A percentile compares a stretch with the other conserved stretches of the same genome.
phyloP scores from a whole-genome alignment of 2,797 vertebrate species.

The Pangasius krempfi region DNA sequence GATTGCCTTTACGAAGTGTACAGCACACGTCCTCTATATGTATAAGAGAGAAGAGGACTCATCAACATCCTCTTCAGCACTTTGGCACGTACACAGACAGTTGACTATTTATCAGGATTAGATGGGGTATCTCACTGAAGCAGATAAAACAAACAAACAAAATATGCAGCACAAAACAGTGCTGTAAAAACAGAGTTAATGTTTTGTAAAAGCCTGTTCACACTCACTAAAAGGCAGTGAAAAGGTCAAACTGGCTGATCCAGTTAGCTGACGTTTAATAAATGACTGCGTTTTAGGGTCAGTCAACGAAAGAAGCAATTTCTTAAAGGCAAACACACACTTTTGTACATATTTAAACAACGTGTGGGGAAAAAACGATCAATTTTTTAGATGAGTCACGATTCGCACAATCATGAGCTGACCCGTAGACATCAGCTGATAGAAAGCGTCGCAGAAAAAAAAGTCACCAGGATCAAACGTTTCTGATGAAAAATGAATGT shows the following conservation, averaged over 20 bases:
- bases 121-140: not conserved
- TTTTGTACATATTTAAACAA: not conserved
- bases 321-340: not conserved
- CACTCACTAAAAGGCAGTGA: not conserved
- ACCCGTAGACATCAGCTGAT: not conserved
- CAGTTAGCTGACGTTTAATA: not conserved
- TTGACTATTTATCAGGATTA: not conserved
- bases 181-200: not conserved
- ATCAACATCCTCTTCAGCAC: not conserved
- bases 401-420: not conserved
- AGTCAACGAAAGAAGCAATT: not conserved
- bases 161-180: constrained; percentile 1
- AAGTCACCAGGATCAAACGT: not conserved
- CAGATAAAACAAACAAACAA: constrained; percentile 39
- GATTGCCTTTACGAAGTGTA: not conserved
- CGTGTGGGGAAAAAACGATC: not conserved
- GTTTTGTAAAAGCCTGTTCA: not conserved
- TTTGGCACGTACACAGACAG: not conserved
- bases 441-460: not conserved
- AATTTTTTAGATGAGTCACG: not conserved
- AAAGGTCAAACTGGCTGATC: not conserved
- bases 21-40: not conserved
- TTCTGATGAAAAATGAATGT: not conserved
- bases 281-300: not conserved
- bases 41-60: not conserved